phyloP scores from a whole-genome alignment of 2,113 vertebrate genomes.

The Phocoena phocoena region DNA sequence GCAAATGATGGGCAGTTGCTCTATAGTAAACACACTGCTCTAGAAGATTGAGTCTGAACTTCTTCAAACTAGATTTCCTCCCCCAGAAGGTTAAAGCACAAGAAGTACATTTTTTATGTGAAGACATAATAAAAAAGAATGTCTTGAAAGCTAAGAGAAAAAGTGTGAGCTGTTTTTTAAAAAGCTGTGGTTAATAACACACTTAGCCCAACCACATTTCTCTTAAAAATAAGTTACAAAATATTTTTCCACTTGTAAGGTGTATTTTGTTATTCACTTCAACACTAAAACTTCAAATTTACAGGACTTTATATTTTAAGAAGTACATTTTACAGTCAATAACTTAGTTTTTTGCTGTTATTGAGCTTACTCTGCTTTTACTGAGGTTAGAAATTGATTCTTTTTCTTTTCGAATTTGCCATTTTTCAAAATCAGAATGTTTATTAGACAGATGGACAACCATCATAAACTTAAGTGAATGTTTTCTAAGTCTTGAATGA shows the following conservation, averaged over 20 bases:
- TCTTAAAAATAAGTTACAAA: neutral
- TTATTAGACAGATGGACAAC: neutral
- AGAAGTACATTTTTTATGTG: neutral
- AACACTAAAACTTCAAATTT: neutral
- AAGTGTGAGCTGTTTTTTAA: neutral
- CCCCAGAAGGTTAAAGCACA: neutral
- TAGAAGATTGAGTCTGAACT: neutral
- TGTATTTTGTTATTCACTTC: neutral
- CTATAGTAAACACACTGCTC: conserved; percentile 18
- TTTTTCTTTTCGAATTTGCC: neutral
- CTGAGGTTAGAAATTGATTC: neutral
- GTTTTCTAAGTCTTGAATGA: neutral
- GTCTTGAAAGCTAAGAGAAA: neutral
- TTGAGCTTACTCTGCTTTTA: neutral
- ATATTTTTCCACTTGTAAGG: neutral
- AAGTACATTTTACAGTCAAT: neutral
- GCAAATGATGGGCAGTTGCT: conserved; percentile 52
- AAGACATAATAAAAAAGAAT: neutral
- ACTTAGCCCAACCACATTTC: neutral
- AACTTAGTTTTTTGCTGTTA: neutral
- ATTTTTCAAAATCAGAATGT: neutral
- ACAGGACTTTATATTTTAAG: neutral
- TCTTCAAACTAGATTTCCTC: neutral
- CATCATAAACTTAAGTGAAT: neutral
- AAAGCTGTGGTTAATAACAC: neutral